Percentiles rank a stretch among this genome's conserved stretches.
These are phyloP conservation scores for Gorsachius goisagi DNA, from an alignment of 2,113 vertebrate genomes.

Conservation along the genomic window DNA sequence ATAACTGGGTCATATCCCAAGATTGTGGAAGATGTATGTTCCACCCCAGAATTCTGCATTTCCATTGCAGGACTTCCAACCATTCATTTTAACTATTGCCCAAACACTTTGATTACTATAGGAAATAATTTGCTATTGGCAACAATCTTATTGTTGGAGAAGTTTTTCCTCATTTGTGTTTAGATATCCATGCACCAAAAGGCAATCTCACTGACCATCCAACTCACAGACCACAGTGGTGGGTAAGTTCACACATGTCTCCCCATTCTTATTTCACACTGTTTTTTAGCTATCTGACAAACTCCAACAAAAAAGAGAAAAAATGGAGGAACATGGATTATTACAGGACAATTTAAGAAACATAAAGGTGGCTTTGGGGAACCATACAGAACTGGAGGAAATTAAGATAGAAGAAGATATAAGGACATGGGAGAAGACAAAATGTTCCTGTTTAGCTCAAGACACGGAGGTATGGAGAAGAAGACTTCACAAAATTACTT, in stretches of 20 bases:
- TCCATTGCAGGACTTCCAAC: background rate
- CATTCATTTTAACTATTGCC: background rate
- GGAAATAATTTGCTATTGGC: background rate
- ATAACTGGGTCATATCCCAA: background rate
- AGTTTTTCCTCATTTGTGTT: background rate
- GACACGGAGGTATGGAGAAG: background rate
- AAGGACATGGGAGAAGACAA: background rate
- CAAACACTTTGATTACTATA: rapidly evolving
- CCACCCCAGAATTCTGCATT: background rate
- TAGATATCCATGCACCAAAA: background rate
- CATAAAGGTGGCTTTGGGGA: background rate
- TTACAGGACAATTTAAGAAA: background rate
- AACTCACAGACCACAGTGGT: background rate
- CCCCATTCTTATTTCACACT: background rate
- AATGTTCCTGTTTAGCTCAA: background rate
- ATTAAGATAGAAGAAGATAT: background rate
- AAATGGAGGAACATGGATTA: background rate
- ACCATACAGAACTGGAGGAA: background rate
- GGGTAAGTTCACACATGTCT: rapidly evolving
- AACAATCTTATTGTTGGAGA: rapidly evolving
- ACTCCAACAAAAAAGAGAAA: background rate
- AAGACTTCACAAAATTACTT: background rate
- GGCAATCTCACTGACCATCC: background rate
- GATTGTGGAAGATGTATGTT: rapidly evolving
- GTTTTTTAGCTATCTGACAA: background rate